Conservation (phyloP, 2,888 invertebrate genomes). For the Troilus luridus region DNA sequence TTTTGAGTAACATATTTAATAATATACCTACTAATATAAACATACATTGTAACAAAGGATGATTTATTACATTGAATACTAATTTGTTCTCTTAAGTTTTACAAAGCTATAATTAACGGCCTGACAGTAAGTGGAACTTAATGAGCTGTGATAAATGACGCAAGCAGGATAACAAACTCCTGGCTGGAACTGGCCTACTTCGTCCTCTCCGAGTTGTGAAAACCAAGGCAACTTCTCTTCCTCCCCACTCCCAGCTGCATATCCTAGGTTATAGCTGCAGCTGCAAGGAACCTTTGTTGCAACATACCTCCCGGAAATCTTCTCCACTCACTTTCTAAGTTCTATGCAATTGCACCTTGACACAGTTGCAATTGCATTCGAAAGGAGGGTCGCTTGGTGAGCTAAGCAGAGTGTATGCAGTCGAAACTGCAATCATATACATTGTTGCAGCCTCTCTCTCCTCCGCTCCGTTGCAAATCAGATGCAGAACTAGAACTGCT, state of each 20-base stretch:
- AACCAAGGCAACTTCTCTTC: not conserved
- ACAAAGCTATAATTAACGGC: not conserved
- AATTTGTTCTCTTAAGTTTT: not conserved
- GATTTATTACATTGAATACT: not conserved
- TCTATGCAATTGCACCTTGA: conserved; percentile 45
- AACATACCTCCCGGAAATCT: conserved; percentile 36
- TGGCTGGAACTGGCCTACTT: not conserved
- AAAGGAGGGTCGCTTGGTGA: conserved; percentile 37
- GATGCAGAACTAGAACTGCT: conserved; percentile 34
- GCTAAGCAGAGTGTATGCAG: not conserved
- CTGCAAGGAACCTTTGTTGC: conserved; percentile 35
- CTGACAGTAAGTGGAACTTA: not conserved
- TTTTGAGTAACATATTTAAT: too few species aligned
- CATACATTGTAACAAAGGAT: too few species aligned
- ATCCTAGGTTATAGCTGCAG: conserved; percentile 1
- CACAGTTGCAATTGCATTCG: conserved; percentile 25
- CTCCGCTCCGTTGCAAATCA: conserved; percentile 2
- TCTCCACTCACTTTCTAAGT: conserved; percentile 40
- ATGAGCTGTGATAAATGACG: not conserved
- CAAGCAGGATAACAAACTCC: not conserved
- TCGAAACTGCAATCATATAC: not conserved
- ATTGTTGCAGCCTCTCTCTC: not conserved
- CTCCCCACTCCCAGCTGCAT: not conserved
- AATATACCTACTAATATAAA: too few species aligned
- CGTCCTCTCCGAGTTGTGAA: not conserved